Evolutionary conservation across 2,113 vertebrate genomes (phyloP).

Genomic region (Pyxicephalus adspersus): DNA sequence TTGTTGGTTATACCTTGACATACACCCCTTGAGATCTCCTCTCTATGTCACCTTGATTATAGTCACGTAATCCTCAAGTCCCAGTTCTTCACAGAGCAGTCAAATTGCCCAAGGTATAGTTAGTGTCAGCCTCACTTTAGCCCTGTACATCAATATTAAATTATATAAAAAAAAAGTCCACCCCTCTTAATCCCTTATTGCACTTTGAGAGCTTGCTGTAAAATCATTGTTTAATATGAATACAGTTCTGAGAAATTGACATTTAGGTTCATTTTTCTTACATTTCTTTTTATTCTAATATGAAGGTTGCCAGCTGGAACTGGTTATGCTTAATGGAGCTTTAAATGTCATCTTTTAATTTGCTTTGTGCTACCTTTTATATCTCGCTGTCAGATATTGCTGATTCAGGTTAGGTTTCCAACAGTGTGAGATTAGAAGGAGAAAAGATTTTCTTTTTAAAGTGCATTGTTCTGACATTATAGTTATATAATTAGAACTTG

Average conservation of each 20-base stretch:
- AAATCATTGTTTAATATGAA: background rate
- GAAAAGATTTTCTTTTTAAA: background rate
- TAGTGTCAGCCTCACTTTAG: background rate
- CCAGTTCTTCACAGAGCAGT: background rate
- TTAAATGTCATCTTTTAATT: conserved; percentile 21
- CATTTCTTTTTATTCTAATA: background rate
- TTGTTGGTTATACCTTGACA: background rate
- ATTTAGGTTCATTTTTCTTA: conserved; percentile 11
- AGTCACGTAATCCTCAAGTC: conserved; percentile 5
- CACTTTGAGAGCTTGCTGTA: background rate
- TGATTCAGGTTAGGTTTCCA: no score
- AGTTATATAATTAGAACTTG: no score
- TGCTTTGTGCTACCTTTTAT: background rate
- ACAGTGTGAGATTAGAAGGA: no score
- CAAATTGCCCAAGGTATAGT: background rate
- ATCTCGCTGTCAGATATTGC: conserved; percentile 6
- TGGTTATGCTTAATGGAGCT: conserved; percentile 15
- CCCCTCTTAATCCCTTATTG: background rate
- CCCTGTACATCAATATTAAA: conserved; percentile 1
- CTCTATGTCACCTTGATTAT: conserved; percentile 16
- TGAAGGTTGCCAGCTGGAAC: conserved; percentile 21
- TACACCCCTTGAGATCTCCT: background rate
- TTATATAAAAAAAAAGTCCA: conserved; percentile 5
- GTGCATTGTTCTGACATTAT: no score
- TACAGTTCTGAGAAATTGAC: background rate